A percentile compares a stretch with the other conserved stretches of the same genome.
phyloP scores from a whole-genome alignment of 1,140 invertebrate genomes.

The Ptiloglossa arizonensis region DNA sequence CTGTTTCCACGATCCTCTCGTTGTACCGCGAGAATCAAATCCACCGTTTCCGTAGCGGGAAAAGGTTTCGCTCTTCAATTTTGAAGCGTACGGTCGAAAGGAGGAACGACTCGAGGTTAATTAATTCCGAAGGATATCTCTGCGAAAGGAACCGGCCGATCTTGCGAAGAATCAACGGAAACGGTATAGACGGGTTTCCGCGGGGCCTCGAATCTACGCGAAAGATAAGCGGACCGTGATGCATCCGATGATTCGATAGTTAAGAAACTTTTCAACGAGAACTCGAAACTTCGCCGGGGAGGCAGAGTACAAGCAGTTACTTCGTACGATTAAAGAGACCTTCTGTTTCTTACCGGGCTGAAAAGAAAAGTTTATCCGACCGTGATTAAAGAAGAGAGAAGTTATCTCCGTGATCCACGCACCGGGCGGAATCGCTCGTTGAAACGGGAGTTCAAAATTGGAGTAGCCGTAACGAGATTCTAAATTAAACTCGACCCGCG shows the following conservation, averaged over 20 bases:
- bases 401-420: slow-evolving; percentile 43
- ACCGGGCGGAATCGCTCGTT: not conserved
- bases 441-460: not conserved
- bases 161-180: not conserved
- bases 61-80: not conserved
- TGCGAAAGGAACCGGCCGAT: not conserved
- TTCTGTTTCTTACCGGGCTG: slow-evolving; percentile 23
- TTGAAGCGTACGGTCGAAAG: not conserved
- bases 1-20: no score
- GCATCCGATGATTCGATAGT: slow-evolving; percentile 42
- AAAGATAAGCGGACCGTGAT: slow-evolving; percentile 33
- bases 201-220: not conserved
- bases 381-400: slow-evolving; percentile 37
- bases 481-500: slow-evolving; percentile 1
- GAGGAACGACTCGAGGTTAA: slow-evolving; percentile 3
- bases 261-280: slow-evolving; percentile 25
- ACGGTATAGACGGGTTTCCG: not conserved
- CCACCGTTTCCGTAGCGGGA: no score
- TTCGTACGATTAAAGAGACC: slow-evolving; percentile 8
- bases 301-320: not conserved
- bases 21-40: no score
- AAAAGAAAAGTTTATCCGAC: slow-evolving; percentile 39
- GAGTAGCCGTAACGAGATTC: slow-evolving; percentile 28
- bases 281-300: slow-evolving; percentile 5
- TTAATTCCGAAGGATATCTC: not conserved